Base-by-base conservation (phyloP, 2,888 invertebrate species). In the Phyllotreta striolata region DNA sequence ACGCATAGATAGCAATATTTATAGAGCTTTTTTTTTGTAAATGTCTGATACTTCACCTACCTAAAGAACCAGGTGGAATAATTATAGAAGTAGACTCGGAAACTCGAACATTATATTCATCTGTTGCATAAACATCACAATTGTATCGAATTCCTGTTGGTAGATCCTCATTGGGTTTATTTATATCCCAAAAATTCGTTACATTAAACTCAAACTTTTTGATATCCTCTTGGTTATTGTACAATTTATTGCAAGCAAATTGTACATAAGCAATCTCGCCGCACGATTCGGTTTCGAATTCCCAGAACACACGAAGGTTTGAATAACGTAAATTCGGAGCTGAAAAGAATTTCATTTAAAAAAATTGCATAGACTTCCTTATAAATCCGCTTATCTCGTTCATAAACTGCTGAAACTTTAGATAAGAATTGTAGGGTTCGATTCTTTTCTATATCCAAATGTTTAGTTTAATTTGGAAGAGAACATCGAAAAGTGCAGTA, bases 21-120 rank as follows among this genome's bases (percentile, higher is more conserved):
- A 13, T 12, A 44, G 6, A 44, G 14, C 6, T 44, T 13, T 44
- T 9, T n/a, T 10, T 13, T 10, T 3, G 1, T 44, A 7, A 44
- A 2, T 44, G 3, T 47, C 34, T 6, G 34, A 24, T 24, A 24
- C 24, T 24, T 24, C 12, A 34, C 10, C 37, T 49, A 49, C 49
- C 35, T 49, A 49, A 49, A 49, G 9, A 10, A 35, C 49, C 49
- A 35, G 49, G 49, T 10, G 49, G 49, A 35, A 49, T 12, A 10
- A 35, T 49, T 5, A 49, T 49, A 10, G 49, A 49, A 6, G 14
- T 49, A 49, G 12, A 49, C 6, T 35, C 8, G 1, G 49, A 49
- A 35, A n/a, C 35, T 24, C 4, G 24, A 9, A 2, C 6, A 1
- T 13, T n/a, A 35, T 49, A 6, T 49, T 49, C 35, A 41, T 41